Conservation (phyloP, 1,140 invertebrate species). For the Cyclina sinensis region DNA sequence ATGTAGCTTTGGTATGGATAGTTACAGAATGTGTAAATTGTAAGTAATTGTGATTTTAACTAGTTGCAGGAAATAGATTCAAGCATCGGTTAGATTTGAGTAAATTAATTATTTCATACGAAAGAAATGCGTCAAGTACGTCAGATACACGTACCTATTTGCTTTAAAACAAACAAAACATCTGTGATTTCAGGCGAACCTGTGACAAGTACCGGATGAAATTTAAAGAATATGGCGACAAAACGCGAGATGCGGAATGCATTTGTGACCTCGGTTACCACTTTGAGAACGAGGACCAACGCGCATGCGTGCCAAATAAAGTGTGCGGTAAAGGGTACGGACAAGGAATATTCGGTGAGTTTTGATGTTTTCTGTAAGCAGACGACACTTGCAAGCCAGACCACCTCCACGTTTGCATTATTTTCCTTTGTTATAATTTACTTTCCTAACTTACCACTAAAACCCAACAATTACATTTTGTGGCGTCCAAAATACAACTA, state of each 20-base stretch:
- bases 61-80: too few species aligned
- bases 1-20: too few species aligned
- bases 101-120: too few species aligned
- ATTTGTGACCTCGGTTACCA: constrained; percentile 75
- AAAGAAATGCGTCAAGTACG: too few species aligned
- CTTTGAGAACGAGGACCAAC: constrained; percentile 80
- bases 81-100: too few species aligned
- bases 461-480: neutral
- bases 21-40: too few species aligned
- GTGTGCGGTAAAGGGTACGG: constrained; percentile 76
- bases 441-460: neutral
- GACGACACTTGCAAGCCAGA: neutral
- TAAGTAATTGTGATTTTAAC: too few species aligned
- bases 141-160: too few species aligned
- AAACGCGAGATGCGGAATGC: constrained; percentile 74
- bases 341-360: constrained; percentile 76
- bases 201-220: constrained; percentile 74
- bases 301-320: constrained; percentile 79
- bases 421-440: constrained; percentile 10
- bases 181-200: constrained; percentile 70
- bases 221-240: constrained; percentile 74
- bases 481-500: neutral
- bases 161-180: too few species aligned
- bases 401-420: constrained; percentile 6
- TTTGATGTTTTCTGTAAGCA: neutral